These are phyloP conservation scores for Takifugu ocellatus DNA, from an alignment of 2,797 vertebrate genomes.

Conservation along the genomic window DNA sequence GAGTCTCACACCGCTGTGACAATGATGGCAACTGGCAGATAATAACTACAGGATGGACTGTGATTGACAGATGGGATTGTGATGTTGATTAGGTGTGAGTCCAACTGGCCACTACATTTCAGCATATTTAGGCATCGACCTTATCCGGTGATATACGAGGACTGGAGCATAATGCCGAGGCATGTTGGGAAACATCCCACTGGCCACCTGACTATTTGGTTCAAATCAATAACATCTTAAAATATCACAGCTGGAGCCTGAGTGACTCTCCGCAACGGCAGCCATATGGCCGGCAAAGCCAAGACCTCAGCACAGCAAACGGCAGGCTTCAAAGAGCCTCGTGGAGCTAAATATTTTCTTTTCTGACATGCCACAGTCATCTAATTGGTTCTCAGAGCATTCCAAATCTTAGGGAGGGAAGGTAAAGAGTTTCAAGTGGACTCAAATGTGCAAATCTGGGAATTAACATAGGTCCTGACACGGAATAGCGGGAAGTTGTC, in stretches of 20 bases:
- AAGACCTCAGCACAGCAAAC: slow-evolving; percentile 22
- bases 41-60: slow-evolving; percentile 29
- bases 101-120: slow-evolving; percentile 35
- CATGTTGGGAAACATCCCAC: slow-evolving; percentile 53
- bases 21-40: slow-evolving; percentile 29
- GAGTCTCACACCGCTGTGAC: slow-evolving; percentile 15
- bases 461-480: slow-evolving; percentile 75
- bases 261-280: slow-evolving; percentile 50
- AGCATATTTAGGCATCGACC: slow-evolving; percentile 50
- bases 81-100: slow-evolving; percentile 41
- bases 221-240: slow-evolving; percentile 64
- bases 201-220: slow-evolving; percentile 63
- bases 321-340: slow-evolving; percentile 15
- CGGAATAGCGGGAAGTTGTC: slow-evolving; percentile 70
- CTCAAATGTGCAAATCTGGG: slow-evolving; percentile 64
- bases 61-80: slow-evolving; percentile 59
- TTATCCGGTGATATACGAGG: slow-evolving; percentile 40
- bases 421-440: slow-evolving; percentile 55
- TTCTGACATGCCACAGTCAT: slow-evolving; percentile 30
- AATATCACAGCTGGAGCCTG: slow-evolving; percentile 57
- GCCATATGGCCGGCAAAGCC: slow-evolving; percentile 55
- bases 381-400: slow-evolving; percentile 30
- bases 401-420: slow-evolving; percentile 36
- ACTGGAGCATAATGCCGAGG: slow-evolving; percentile 28
- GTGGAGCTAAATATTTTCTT: slow-evolving; percentile 29